Percentiles rank a stretch among this genome's conserved stretches.
These are phyloP conservation scores for Hipposideros armiger DNA, from an alignment of 2,113 vertebrate species.

Conservation along the genomic window DNA sequence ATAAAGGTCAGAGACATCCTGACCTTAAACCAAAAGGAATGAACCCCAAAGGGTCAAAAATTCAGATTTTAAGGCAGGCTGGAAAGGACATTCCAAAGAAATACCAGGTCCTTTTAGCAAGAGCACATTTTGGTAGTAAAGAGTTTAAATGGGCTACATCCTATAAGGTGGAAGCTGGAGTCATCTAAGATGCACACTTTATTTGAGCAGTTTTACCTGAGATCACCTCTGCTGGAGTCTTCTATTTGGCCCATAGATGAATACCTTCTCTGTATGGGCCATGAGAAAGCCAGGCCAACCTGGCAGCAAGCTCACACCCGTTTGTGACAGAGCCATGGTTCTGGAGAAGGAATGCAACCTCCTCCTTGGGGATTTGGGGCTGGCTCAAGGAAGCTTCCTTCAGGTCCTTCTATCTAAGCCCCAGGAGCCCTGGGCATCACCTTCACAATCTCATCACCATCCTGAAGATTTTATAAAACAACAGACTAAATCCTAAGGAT, in stretches of 20 bases:
- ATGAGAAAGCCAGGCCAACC: neutral
- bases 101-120: neutral
- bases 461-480: neutral
- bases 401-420: neutral
- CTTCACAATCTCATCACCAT: neutral
- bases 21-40: neutral
- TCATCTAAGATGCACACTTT: neutral
- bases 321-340: neutral
- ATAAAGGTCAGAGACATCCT: neutral
- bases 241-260: neutral
- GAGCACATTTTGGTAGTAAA: neutral
- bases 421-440: neutral
- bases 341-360: neutral
- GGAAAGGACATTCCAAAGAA: neutral
- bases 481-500: neutral
- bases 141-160: neutral
- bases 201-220: neutral
- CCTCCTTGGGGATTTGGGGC: neutral
- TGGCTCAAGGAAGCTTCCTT: neutral
- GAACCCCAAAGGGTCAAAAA: neutral
- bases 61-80: neutral
- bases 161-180: neutral
- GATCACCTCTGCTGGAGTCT: neutral
- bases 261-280: no score
- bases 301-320: neutral